Evolutionary conservation across 2,797 vertebrate species (phyloP).

Genomic region (Sebastes trivittatus): DNA sequence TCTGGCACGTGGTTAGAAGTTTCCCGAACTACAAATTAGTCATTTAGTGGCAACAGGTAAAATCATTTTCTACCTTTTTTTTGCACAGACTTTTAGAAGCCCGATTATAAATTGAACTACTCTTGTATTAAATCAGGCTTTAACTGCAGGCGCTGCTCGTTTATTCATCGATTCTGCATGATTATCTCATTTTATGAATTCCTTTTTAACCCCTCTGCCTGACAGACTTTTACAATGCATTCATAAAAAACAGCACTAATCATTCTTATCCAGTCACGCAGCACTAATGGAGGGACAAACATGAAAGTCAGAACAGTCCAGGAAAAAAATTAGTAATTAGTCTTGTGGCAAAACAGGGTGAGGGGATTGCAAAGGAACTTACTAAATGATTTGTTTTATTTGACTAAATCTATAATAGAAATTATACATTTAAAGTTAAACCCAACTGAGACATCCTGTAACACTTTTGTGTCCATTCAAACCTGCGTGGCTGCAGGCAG

Average conservation of each 20-base stretch:
- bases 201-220: constrained; percentile 44
- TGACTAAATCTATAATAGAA: constrained; percentile 11
- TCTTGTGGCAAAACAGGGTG: constrained; percentile 14
- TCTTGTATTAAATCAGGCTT: constrained; percentile 1
- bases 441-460: constrained; percentile 1
- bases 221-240: constrained; percentile 32
- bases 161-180: constrained; percentile 18
- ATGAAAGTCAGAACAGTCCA: constrained; percentile 21
- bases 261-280: constrained; percentile 48
- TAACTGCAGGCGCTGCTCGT: neutral
- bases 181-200: constrained; percentile 46
- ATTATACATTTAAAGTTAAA: constrained; percentile 12
- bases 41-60: neutral
- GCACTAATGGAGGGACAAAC: constrained; percentile 56
- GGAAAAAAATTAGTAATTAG: constrained; percentile 54
- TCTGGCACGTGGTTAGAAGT: neutral
- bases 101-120: neutral
- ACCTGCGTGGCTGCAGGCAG: neutral
- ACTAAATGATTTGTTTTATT: neutral
- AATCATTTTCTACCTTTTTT: neutral
- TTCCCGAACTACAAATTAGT: constrained; percentile 2
- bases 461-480: neutral
- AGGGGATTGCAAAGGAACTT: neutral
- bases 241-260: constrained; percentile 50
- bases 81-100: neutral